A percentile compares a stretch with the other conserved stretches of the same genome.
Conservation (phyloP, 2,888 invertebrate genomes). For the Mesorhabditis spiculigera region DNA sequence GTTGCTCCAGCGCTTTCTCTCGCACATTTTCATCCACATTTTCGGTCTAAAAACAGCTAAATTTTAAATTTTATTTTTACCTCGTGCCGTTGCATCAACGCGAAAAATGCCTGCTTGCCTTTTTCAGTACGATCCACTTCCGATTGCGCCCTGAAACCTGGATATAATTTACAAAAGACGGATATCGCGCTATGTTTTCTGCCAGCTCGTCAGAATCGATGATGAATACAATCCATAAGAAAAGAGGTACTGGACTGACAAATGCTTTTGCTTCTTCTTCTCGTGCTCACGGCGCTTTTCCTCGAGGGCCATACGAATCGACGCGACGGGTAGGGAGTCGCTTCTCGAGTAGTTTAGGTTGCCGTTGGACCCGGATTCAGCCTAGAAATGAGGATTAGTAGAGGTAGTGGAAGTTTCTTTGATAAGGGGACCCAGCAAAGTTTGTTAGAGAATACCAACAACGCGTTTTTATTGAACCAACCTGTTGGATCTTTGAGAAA, state of each 20-base stretch:
- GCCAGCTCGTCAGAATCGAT: neutral
- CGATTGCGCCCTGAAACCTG: conserved; percentile 40
- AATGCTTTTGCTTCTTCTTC: conserved; percentile 37
- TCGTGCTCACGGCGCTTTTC: conserved; percentile 53
- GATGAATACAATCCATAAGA: conserved; percentile 1
- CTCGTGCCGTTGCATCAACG: conserved; percentile 35
- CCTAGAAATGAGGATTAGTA: neutral
- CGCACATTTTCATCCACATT: neutral
- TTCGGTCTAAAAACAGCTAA: neutral
- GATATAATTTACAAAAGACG: neutral
- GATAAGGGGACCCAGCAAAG: neutral
- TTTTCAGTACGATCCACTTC: conserved; percentile 48
- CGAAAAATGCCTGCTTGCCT: conserved; percentile 57
- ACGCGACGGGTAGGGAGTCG: conserved; percentile 37
- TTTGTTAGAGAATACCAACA: neutral
- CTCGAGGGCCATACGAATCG: conserved; percentile 51
- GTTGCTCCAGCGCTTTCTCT: conserved; percentile 8
- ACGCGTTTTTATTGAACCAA: neutral
- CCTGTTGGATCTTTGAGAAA: conserved; percentile 1
- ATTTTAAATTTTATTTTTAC: conserved; percentile 1
- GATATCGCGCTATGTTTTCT: conserved; percentile 7
- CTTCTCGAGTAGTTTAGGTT: conserved; percentile 19
- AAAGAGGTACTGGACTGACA: conserved; percentile 18
- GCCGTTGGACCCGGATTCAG: conserved; percentile 17
- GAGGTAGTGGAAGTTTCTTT: neutral